Conservation (phyloP, 1,140 invertebrate genomes). For the Cydia strobilella region DNA sequence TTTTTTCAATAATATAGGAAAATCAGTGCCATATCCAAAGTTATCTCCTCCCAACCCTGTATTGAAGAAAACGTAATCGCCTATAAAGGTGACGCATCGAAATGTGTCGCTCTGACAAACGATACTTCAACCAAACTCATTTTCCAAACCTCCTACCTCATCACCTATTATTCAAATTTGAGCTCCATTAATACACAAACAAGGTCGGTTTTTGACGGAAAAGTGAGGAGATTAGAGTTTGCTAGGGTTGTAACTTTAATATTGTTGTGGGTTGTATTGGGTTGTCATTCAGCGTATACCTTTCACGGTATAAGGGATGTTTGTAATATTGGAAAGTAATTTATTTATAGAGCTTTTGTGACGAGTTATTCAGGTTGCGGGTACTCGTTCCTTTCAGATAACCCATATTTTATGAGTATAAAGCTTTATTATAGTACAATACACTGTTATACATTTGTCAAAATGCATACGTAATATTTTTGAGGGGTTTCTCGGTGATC, state of each 20-base stretch:
- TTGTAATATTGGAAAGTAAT: slow-evolving; percentile 27
- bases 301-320: slow-evolving; percentile 16
- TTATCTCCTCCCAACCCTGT: slow-evolving; percentile 45
- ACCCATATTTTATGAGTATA: background rate
- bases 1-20: slow-evolving; percentile 8
- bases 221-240: background rate
- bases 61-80: slow-evolving; percentile 75
- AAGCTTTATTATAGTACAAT: background rate
- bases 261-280: slow-evolving; percentile 20
- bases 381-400: background rate
- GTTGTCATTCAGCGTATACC: slow-evolving; percentile 12
- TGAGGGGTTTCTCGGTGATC: too few relatives aligned
- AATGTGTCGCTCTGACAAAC: slow-evolving; percentile 43
- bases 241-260: background rate
- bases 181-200: background rate
- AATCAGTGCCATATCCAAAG: slow-evolving; percentile 41
- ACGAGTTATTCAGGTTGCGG: background rate
- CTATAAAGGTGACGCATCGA: slow-evolving; percentile 71
- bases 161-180: background rate
- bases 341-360: slow-evolving; percentile 27
- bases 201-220: background rate
- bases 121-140: background rate
- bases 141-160: background rate
- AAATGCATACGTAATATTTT: too few relatives aligned
- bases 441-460: background rate